Evolutionary conservation across 2,113 vertebrate genomes (phyloP), one percentile per base, ranked within the genome.

Genomic region (Henicopernis longicauda): DNA sequence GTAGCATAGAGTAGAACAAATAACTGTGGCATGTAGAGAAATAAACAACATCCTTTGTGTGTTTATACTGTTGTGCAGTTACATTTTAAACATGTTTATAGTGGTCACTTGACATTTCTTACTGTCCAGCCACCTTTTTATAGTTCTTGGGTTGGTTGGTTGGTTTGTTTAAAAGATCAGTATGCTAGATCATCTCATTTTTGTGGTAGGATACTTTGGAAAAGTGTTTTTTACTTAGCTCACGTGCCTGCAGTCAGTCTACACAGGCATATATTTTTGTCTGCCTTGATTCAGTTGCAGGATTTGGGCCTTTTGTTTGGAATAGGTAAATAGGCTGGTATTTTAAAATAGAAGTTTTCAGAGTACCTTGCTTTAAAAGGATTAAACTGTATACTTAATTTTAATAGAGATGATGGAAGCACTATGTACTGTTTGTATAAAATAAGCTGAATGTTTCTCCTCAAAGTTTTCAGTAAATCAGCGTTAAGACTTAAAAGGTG

Each of bases 151-250:
- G 31, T 84, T 16, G 91, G 87, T 3, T 6, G 42, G 18, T 16
- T 9, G 0, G 82, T 57, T 93, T 16, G 50, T 93, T 84, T n/a
- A 65, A 59, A 31, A 86, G 86, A 57, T 67, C 89, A 18, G 7
- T 77, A 32, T 77, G 93, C 66, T 96, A 47, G 50, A 44, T 95
- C 96, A 87, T 94, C 93, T 95, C 66, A 36, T 89, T 95, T 97
- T 88, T 88, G 88, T 96, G 57, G 26, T 47, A 81, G 80, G 13
- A 72, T 92, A 45, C 85, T 49, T 73, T 88, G 91, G 79, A 72
- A 63, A 52, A 40, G n/a, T 79, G 84, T 7, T 74, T 95, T 44
- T 85, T 34, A 81, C 86, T 93, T 80, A 57, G 89, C 80, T 94
- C 81, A 26, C 2, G 2, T 90, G 91, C 89, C 94, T 96, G 91